Evolutionary conservation across 2,888 invertebrate genomes (phyloP), one percentile per base, ranked within the genome.

Genomic region (Chamaedrilus cognettii): DNA sequence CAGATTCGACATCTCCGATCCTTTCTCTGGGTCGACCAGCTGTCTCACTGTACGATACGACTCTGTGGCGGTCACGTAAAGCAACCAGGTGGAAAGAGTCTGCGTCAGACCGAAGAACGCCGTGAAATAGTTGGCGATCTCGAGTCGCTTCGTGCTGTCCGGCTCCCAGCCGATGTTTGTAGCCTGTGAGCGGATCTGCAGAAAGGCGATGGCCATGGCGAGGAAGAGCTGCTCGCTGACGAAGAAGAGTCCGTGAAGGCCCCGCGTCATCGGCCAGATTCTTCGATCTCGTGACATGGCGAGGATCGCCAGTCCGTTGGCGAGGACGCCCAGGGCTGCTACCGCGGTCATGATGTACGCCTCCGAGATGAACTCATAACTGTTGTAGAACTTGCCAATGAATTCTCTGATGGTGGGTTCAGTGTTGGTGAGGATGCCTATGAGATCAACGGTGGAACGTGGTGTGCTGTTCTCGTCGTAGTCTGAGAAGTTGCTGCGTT

Each of bases 31-130:
- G 35, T 50, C 32, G 2, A 50, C 33, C 4, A 62, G 32, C n/a
- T 62, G 62, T 15, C 58, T 49, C 4, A 63, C 32, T 1, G 56
- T 59, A 30, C 67, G 31, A 57, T 61, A 67, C 11, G 64, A 58
- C 57, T 65, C 65, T 7, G 59, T 65, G 51, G 68, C 64, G 31
- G 58, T 35, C 5, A 72, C 28, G 57, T 71, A 66, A 32, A 72
- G 60, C 59, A 67, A 19, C 68, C 68, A 72, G 50, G 59, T 49
- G 28, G 67, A 49, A 26, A 66, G 31, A 49, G 59, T 68, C 64
- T 72, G 72, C 35, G 34, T 28, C 19, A 42, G 19, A 3, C 67
- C 67, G 23, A 64, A 19, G 4, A 34, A 30, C 23, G 64, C 59
- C n/a, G 57, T 60, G 19, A 64, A 34, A 50, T 67, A 67, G 35